Percentiles rank a stretch among this genome's conserved stretches.
These are phyloP conservation scores for Rhynchotus rufescens DNA, from an alignment of 2,797 vertebrate genomes.

Conservation along the genomic window DNA sequence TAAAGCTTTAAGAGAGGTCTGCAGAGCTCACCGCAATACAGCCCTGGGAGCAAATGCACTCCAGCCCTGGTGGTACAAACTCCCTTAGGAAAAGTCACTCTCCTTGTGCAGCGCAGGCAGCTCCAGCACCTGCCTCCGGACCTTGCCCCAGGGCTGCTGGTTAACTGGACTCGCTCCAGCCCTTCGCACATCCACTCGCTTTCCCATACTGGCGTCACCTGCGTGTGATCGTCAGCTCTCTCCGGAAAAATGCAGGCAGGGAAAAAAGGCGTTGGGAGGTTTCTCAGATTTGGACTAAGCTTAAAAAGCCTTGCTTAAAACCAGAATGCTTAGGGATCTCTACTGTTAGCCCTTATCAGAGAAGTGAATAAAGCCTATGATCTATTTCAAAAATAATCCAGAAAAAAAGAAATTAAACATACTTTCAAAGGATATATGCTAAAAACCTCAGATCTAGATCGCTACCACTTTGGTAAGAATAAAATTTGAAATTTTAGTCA, in stretches of 20 bases:
- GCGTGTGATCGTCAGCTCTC: background rate
- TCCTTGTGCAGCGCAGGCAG: accelerated
- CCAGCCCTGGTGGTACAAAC: background rate
- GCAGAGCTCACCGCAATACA: background rate
- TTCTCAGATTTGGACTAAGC: no score
- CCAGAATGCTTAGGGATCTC: background rate
- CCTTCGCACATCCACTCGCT: background rate
- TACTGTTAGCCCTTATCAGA: background rate
- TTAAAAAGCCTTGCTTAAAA: background rate
- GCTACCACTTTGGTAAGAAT: background rate
- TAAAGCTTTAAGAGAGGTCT: background rate
- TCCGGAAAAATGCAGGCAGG: background rate
- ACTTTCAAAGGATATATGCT: background rate
- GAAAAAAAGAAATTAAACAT: background rate
- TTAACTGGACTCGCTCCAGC: background rate
- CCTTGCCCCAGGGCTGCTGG: background rate
- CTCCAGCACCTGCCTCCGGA: no score
- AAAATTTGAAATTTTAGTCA: background rate
- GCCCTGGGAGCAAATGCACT: background rate
- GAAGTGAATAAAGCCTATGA: background rate
- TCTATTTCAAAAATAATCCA: background rate
- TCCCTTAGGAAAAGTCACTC: background rate
- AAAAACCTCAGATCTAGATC: background rate
- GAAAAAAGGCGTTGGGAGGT: background rate
- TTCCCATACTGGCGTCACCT: background rate